Evolutionary conservation across 2,888 invertebrate species (phyloP), one percentile per base, ranked within the genome.

Genomic region (Pomacea canaliculata): DNA sequence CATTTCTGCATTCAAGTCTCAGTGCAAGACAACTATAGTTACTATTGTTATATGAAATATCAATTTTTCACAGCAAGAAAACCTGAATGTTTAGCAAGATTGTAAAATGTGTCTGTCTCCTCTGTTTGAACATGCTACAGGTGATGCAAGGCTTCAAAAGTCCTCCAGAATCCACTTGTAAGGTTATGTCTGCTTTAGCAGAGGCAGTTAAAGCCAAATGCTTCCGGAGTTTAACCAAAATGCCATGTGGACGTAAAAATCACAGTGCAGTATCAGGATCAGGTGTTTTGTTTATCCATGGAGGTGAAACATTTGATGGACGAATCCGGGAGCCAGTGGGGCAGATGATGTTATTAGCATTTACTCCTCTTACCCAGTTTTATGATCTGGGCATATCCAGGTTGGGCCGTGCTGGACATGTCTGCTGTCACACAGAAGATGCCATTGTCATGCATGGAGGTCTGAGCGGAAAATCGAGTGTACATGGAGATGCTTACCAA

Each of bases 221-320:
- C n/a, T 76, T 85, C 5, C 70, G 79, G 51, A 82, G 85, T 10
- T 63, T 89, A 77, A 59, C 81, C 12, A 90, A 89, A 79, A 79
- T 82, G n/a, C 90, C 90, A 18, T 80, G 84, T 70, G 89, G 89
- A n/a, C 80, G 90, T 19, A 89, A 87, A 81, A 84, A 88, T 79
- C 90, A 91, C 77, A 82, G 86, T 0, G 80, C 86, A 1, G 73
- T 88, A n/a, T 75, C 77, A 3, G 87, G 87, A 9, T 70, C 82
- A 8, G 82, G 83, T 1, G 79, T 81, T 48, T 76, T 89, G 8
- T 78, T 91, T 2, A 77, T 91, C 63, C 88, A 89, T 75, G 91
- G 91, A 1, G 91, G 91, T 0, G 90, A 90, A 79, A 89, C 90
- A 0, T 91, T 91, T 83, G 90, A 90, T 78, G 90, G 90, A 1